Evolutionary conservation across 2,888 invertebrate genomes (phyloP).

Genomic region (Lymantria monacha): DNA sequence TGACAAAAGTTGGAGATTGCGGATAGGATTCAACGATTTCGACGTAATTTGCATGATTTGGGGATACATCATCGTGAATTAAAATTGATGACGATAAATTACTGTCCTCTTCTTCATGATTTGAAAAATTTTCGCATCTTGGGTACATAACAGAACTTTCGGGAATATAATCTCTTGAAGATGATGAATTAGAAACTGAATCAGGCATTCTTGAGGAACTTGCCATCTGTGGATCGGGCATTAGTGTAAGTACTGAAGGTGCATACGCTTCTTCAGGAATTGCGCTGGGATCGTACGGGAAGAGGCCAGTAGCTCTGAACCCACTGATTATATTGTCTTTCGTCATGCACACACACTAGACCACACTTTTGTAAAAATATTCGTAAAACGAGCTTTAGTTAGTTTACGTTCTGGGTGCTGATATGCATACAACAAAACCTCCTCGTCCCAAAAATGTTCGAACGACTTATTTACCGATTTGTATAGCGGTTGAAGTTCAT

Average conservation of each 20-base stretch:
- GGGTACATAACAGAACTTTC: not conserved
- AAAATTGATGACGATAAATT: constrained; percentile 1
- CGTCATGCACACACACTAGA: too few species aligned
- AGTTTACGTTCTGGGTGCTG: not conserved
- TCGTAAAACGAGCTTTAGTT: constrained; percentile 3
- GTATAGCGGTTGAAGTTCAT: constrained; percentile 4
- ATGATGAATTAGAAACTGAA: not conserved
- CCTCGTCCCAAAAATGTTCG: constrained; percentile 3
- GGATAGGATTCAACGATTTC: not conserved
- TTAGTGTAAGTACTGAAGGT: constrained; percentile 1
- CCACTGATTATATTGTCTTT: too few species aligned
- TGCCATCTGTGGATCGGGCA: not conserved
- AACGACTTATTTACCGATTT: constrained; percentile 2
- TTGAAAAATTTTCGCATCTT: not conserved
- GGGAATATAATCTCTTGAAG: not conserved
- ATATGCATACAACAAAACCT: constrained; percentile 1
- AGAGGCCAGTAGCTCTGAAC: too few species aligned
- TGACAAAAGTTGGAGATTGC: too few species aligned
- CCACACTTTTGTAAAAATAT: constrained; percentile 5
- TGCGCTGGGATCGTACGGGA: too few species aligned
- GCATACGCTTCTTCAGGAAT: constrained; percentile 5
- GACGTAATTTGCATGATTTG: not conserved
- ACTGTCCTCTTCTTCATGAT: not conserved
- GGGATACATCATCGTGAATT: not conserved
- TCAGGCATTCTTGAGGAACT: not conserved